Base-by-base conservation (phyloP, 2,888 invertebrate genomes). In the Harmothoe impar region DNA sequence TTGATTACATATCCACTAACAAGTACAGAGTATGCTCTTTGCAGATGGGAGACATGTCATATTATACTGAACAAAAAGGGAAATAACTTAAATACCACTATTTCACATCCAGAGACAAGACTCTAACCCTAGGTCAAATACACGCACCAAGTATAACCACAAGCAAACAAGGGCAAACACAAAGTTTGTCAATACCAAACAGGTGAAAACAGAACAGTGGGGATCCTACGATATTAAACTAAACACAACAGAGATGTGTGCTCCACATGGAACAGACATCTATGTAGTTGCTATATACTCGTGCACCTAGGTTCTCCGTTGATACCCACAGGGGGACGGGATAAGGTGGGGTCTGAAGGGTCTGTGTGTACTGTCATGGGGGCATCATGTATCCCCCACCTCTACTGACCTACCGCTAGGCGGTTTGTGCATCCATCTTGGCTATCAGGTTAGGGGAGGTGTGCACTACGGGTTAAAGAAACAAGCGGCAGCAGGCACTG, bases 401-500 rank as follows among this genome's bases (percentile, higher is more conserved):
- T 25, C 72, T 72, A 72, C 43, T 10, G 72, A 29, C 25, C 72
- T 72, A 72, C 29, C 29, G 25, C 72, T 72, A 72, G 72, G 72
- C 25, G 25, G 35, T 81, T 12, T 35, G 81, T 81, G 81, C 23
- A 72, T 7, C 3, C 72, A 68, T 68, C 20, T 68, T 17, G 54
- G 54, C 17, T 52, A 62, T 20, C 15, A 20, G 62, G 62, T 12
- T 62, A n/a, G 62, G 62, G 3, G 15, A 62, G n/a, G 62, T 20
- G 23, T 62, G 62, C 23, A 62, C 15, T 3, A 3, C 3, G 20
- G 62, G n/a, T 62, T 20, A 62, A 20, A n/a, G 62, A 62, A 62
- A 77, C 77, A 77, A 77, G 77, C 77, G 17, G 77, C 31, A 17
- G 81, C 81, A 81, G 25, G 43, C 81, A 81, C 81, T 81, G n/a